Evolutionary conservation across 2,888 invertebrate genomes (phyloP).

Genomic region (Sympetrum striolatum): DNA sequence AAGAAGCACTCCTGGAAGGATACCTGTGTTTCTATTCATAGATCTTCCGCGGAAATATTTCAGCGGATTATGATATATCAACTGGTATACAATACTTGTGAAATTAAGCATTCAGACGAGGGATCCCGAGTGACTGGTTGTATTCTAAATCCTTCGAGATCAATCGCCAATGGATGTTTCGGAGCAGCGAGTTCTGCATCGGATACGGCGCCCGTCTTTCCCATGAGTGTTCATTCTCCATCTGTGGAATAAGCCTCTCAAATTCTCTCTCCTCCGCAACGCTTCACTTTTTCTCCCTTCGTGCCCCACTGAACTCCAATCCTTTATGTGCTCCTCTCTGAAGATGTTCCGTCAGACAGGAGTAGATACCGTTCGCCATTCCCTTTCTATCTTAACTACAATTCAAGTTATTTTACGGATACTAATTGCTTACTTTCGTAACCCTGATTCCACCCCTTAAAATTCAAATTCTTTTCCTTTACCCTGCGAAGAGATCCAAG

Average conservation of each 20-base stretch:
- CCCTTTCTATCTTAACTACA: neutral
- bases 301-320: neutral
- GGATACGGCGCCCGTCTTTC: neutral
- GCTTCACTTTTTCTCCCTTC: neutral
- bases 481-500: neutral
- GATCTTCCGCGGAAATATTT: too few species aligned
- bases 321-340: neutral
- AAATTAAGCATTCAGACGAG: too few species aligned
- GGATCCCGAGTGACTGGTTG: too few species aligned
- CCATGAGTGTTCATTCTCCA: neutral
- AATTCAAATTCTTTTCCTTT: neutral
- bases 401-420: too few species aligned
- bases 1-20: too few species aligned
- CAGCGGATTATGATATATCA: too few species aligned
- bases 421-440: neutral
- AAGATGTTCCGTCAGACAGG: too few species aligned
- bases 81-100: too few species aligned
- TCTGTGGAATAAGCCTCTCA: neutral
- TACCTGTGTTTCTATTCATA: too few species aligned
- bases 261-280: neutral
- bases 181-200: neutral
- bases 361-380: neutral
- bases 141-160: neutral
- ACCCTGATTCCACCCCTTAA: neutral
- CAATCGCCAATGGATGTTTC: neutral